Conservation (phyloP, 2,888 invertebrate species). For the Leucoma salicis region DNA sequence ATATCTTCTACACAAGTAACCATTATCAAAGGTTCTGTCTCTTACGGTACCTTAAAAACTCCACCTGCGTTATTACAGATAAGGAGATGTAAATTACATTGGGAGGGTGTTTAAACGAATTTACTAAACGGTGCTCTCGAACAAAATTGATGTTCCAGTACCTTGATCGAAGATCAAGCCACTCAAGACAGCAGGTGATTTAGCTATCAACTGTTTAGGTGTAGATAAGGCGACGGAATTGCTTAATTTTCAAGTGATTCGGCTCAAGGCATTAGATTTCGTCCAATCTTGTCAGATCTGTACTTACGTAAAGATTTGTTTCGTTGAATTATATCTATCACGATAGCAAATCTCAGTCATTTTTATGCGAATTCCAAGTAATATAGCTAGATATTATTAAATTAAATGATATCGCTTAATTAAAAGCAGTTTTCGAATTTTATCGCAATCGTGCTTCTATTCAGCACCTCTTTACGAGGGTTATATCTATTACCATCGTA, state of each 20-base stretch:
- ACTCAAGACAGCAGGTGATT: constrained; percentile 20
- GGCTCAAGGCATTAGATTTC: background rate
- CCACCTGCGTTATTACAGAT: constrained; percentile 61
- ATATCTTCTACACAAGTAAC: constrained; percentile 11
- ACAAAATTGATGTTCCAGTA: constrained; percentile 64
- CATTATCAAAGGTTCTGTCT: constrained; percentile 16
- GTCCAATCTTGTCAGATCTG: background rate
- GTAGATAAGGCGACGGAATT: constrained; percentile 22
- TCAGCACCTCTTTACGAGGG: background rate
- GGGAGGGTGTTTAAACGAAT: constrained; percentile 63
- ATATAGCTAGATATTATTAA: constrained; percentile 2
- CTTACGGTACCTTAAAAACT: constrained; percentile 34
- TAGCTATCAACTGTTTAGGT: constrained; percentile 19
- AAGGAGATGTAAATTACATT: constrained; percentile 73
- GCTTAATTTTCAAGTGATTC: constrained; percentile 34
- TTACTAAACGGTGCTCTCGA: constrained; percentile 54
- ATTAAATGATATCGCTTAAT: constrained; percentile 16
- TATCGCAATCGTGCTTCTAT: constrained; percentile 1
- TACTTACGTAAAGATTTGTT: background rate
- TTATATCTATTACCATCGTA: background rate
- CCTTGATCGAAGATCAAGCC: constrained; percentile 39
- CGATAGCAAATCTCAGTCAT: background rate
- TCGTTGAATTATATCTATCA: background rate
- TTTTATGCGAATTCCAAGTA: background rate
- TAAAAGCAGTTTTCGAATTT: background rate